Conservation (phyloP, 2,797 vertebrate genomes). For the Sparidentex hasta region DNA sequence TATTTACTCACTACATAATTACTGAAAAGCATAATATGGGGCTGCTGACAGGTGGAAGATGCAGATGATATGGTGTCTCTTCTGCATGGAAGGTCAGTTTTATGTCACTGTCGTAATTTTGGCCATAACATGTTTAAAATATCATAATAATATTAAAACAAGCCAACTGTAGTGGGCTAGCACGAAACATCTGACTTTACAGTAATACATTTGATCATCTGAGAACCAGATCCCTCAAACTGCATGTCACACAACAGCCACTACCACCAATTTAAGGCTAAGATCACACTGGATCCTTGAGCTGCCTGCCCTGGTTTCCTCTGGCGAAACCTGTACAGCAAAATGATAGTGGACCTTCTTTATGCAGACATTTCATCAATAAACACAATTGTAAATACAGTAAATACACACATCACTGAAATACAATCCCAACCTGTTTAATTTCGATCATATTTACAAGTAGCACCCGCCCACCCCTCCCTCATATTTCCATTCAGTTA, state of each 20-base stretch:
- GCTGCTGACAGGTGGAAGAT: no score
- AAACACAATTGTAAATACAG: neutral
- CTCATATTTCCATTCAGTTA: slow-evolving; percentile 60
- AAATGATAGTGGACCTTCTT: neutral
- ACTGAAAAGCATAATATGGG: no score
- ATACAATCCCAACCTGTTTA: slow-evolving; percentile 81
- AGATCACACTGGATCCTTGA: neutral
- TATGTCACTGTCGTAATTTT: no score
- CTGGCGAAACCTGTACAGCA: neutral
- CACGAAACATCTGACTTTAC: neutral
- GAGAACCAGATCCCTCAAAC: neutral
- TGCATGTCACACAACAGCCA: neutral
- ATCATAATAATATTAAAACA: neutral
- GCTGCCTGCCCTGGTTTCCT: neutral
- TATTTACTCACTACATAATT: no score
- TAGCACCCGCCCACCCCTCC: slow-evolving; percentile 42
- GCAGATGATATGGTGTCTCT: neutral
- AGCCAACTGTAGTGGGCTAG: no score
- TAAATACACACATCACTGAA: slow-evolving; percentile 30
- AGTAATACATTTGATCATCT: neutral
- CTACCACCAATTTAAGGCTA: neutral
- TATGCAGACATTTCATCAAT: neutral
- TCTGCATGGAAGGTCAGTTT: neutral
- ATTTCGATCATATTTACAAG: slow-evolving; percentile 83
- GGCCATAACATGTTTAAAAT: neutral